These are phyloP conservation scores for Danio kyathit DNA, from an alignment of 2,797 vertebrate species.

Conservation along the genomic window DNA sequence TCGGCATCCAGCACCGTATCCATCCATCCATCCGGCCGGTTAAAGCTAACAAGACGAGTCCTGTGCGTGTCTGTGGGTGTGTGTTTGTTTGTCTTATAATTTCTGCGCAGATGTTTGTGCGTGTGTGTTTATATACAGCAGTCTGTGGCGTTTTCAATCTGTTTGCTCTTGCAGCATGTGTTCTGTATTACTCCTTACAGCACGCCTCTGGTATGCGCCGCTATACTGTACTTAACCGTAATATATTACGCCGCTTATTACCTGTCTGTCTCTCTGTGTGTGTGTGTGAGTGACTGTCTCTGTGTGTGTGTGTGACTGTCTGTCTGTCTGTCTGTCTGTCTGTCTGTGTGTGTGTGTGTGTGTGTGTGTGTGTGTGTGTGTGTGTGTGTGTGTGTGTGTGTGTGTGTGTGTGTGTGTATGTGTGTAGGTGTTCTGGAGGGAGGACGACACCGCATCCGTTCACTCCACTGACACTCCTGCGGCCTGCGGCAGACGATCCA, in stretches of 20 bases:
- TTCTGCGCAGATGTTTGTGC: constrained; percentile 41
- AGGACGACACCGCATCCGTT: constrained; percentile 85
- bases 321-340: no score
- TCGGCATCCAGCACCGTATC: constrained; percentile 11
- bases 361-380: not conserved
- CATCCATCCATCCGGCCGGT: not conserved
- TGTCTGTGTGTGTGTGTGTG: not conserved
- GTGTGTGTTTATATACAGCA: constrained; percentile 74
- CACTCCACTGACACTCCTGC: constrained; percentile 84
- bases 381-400: not conserved
- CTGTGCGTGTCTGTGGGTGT: constrained; percentile 15
- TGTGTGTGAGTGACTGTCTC: no score
- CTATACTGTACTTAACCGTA: constrained; percentile 57
- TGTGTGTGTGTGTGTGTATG: constrained; percentile 51
- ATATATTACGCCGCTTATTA: constrained; percentile 48
- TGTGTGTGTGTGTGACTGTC: not conserved
- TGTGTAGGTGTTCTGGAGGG: constrained; percentile 89
- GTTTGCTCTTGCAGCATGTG: constrained; percentile 82
- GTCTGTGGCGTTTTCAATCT: constrained; percentile 68
- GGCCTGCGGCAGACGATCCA: constrained; percentile 85
- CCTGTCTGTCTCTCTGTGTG: constrained; percentile 10
- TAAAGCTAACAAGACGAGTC: constrained; percentile 2
- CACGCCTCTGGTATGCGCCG: constrained; percentile 75
- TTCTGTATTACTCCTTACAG: constrained; percentile 85
- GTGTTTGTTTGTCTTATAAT: constrained; percentile 18